Percentiles rank a stretch among this genome's conserved stretches.
Conservation (phyloP, 2,797 vertebrate species). For the Lindbergichthys nudifrons region DNA sequence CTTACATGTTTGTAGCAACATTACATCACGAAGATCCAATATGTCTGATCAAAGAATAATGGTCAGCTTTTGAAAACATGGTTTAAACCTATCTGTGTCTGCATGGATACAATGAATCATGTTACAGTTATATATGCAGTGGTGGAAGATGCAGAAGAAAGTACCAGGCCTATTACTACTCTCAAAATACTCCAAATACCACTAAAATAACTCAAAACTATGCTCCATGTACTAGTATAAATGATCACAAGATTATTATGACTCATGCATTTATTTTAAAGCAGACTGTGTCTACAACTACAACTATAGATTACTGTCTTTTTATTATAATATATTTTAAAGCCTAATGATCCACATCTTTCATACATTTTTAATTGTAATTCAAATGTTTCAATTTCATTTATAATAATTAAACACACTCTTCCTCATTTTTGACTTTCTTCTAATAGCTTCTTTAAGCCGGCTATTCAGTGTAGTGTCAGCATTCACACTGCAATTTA, state of each 20-base stretch:
- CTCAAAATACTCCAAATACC: neutral
- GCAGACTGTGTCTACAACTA: neutral
- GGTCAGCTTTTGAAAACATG: neutral
- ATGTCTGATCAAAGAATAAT: neutral
- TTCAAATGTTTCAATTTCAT: too few species aligned
- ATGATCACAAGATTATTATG: neutral
- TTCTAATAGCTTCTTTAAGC: too few species aligned
- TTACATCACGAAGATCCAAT: neutral
- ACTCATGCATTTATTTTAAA: neutral
- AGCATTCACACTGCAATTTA: too few species aligned
- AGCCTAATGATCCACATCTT: too few species aligned
- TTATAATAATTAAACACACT: too few species aligned
- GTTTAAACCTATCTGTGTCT: neutral
- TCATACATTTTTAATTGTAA: too few species aligned
- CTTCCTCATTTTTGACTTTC: too few species aligned
- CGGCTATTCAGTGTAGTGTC: too few species aligned
- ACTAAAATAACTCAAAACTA: neutral
- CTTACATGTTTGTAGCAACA: neutral
- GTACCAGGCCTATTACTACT: neutral
- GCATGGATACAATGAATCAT: too few species aligned
- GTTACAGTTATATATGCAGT: neutral
- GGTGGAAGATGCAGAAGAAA: neutral
- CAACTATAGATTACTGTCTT: neutral
- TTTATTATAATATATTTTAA: too few species aligned
- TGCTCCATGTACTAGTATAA: too few species aligned